Evolutionary conservation across 2,113 vertebrate genomes (phyloP).

Genomic region (Ptychochromis oligacanthus): DNA sequence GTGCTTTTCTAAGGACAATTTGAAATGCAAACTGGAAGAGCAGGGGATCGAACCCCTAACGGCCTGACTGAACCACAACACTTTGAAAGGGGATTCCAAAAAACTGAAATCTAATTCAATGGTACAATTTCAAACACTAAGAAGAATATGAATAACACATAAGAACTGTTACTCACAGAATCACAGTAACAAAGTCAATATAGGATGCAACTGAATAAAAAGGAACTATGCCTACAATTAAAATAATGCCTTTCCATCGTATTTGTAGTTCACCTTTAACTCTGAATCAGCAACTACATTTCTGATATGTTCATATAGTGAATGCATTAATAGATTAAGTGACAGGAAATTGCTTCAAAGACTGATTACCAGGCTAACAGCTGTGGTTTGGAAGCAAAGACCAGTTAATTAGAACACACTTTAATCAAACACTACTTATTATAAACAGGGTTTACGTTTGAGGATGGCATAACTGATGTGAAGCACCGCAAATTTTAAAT

Average conservation of each 20-base stretch:
- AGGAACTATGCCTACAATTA: background rate
- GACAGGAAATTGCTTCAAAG: background rate
- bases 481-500: background rate
- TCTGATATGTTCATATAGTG: background rate
- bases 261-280: background rate
- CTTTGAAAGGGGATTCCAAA: background rate
- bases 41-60: background rate
- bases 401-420: background rate
- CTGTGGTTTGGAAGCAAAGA: background rate
- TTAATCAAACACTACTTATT: background rate
- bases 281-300: background rate
- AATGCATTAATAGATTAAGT: slow-evolving; percentile 7
- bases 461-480: background rate
- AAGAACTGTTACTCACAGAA: background rate
- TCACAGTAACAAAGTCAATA: background rate
- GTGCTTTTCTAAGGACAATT: background rate
- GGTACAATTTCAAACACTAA: background rate
- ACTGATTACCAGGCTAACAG: background rate
- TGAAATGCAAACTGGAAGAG: background rate
- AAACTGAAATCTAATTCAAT: background rate
- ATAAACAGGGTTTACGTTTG: background rate
- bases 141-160: background rate
- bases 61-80: background rate
- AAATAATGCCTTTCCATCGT: background rate
- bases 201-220: background rate